These are phyloP conservation scores for Clarias macrocephalus DNA, from an alignment of 2,113 vertebrate species.

Conservation along the genomic window DNA sequence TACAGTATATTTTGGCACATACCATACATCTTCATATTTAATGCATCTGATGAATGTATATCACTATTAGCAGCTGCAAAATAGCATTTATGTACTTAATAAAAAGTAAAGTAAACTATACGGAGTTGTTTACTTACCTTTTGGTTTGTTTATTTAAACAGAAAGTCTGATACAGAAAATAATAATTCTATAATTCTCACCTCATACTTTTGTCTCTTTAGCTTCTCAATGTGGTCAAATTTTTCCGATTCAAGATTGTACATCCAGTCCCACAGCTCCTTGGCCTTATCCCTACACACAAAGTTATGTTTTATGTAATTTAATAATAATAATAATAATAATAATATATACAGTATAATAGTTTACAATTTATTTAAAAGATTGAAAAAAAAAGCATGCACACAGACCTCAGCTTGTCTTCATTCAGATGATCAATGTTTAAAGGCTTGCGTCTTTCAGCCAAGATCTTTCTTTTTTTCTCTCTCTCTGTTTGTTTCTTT, in stretches of 20 bases:
- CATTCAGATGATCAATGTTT: conserved; percentile 91
- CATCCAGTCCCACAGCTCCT: conserved; percentile 88
- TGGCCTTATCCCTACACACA: conserved; percentile 87
- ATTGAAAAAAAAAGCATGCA: conserved; percentile 15
- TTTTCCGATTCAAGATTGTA: conserved; percentile 88
- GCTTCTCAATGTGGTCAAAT: conserved; percentile 89
- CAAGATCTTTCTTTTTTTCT: conserved; percentile 97
- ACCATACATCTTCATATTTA: background rate
- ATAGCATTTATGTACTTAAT: background rate
- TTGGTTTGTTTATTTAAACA: background rate
- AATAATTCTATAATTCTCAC: conserved; percentile 69
- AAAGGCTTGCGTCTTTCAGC: conserved; percentile 89
- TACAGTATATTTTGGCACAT: too few species aligned
- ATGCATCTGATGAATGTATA: background rate
- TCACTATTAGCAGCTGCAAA: background rate
- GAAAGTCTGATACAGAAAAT: background rate
- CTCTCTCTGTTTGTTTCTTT: conserved; percentile 97
- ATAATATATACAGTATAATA: background rate
- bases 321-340: accelerated
- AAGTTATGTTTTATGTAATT: background rate
- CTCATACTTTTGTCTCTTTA: conserved; percentile 97
- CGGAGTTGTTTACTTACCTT: background rate
- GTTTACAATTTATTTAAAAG: background rate
- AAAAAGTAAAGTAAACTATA: too few species aligned
- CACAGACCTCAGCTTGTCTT: conserved; percentile 90